phyloP scores from a whole-genome alignment of 2,113 vertebrate species.

The sheep (Ovis aries) region ARS-UI_Ramb_v3.0 NC_056063.1:83424001-83424500 shows the following conservation, averaged over 20 bases:
- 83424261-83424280: not conserved
- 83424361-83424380: not conserved
- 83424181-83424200: not conserved
- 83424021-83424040: not conserved
- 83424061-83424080: not conserved
- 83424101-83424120: not conserved
- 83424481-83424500: not conserved
- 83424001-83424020: not conserved
- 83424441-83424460: not conserved
- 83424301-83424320: not conserved
- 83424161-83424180: not conserved
- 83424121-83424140: not conserved
- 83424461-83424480: not conserved
- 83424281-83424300: not conserved
- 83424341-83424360: not conserved
- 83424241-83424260: too few relatives aligned
- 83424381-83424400: not conserved
- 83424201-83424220: not conserved
- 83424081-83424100: not conserved
- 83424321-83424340: not conserved
- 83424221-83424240: not conserved
- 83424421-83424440: not conserved
- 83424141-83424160: not conserved
- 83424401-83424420: not conserved
- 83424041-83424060: not conserved